Base-by-base conservation (phyloP, 2,888 invertebrate genomes). In the Odontocerum albicorne region DNA sequence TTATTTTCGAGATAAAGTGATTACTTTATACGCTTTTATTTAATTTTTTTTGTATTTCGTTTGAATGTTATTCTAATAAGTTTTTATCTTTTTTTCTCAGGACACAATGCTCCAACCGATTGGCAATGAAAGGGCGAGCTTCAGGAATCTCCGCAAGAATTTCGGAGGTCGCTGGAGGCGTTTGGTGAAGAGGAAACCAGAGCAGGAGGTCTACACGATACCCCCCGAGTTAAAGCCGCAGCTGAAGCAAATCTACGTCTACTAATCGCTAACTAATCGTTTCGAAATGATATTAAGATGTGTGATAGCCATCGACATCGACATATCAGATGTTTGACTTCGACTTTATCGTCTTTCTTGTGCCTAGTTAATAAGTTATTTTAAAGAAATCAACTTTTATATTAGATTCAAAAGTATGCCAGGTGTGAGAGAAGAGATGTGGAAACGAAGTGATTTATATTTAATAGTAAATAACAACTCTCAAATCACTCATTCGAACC, bases 181-280 rank as follows among this genome's bases (percentile, higher is more conserved):
- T 68, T 80, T 91, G 66, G 90, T 91, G 64, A 88, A 89, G 72
- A 87, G 86, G 82, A 91, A 91, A 79, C 86, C 89, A 62, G 84
- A 85, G 69, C 85, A 87, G 72, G 88, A 90, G 70, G 83, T 86
- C 63, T 89, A 89, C 77, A 86, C 87, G 72, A 90, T 92, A 79
- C 91, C 91, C 65, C 88, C 90, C 55, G 91, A 91, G 77, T 81
- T 91, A 67, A 88, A 89, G 72, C 90, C 90, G 65, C 91, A 92
- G 78, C 82, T 92, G 65, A 91, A 91, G 77, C 87, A 90, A 71
- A 92, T 92, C 69, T 92, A 91, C 74, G 91, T 92, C 71, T 92
- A 91, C 77, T 91, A 81, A 80, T 53, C 65, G 45, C 49, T 40
- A 54, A 19, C 17, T 32, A 13, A 53, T 36, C 40, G 36, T 46